phyloP scores from a whole-genome alignment of 2,797 vertebrate species.

The Galaxias olidus region DNA sequence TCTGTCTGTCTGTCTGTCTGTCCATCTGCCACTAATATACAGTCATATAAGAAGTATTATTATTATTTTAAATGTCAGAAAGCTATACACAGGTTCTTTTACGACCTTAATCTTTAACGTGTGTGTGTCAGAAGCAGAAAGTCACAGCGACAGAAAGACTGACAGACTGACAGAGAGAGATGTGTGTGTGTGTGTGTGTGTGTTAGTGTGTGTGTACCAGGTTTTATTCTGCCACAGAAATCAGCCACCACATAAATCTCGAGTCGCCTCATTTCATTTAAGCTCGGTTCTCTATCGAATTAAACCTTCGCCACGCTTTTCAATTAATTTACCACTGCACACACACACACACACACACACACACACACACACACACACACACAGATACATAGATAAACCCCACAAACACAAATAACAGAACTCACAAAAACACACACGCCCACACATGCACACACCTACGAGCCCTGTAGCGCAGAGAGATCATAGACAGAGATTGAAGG shows the following conservation, averaged over 20 bases:
- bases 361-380: slow-evolving; percentile 16
- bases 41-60: too few species aligned
- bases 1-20: too few species aligned
- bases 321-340: not conserved
- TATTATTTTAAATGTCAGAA: too few species aligned
- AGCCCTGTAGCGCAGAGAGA: slow-evolving; percentile 15
- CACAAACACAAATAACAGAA: slow-evolving; percentile 12
- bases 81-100: too few species aligned
- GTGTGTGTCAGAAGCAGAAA: not conserved
- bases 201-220: not conserved
- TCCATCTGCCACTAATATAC: too few species aligned
- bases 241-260: not conserved
- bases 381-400: slow-evolving; percentile 8
- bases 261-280: not conserved
- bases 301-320: not conserved
- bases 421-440: not conserved
- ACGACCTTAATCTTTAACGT: slow-evolving; percentile 19
- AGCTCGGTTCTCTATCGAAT: not conserved
- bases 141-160: too few species aligned
- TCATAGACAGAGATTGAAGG: slow-evolving; percentile 33
- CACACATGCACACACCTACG: slow-evolving; percentile 1
- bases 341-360: not conserved
- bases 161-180: too few species aligned
- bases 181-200: not conserved
- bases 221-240: not conserved